These are phyloP conservation scores for Idaea straminata DNA, from an alignment of 2,888 invertebrate genomes.

Conservation along the genomic window DNA sequence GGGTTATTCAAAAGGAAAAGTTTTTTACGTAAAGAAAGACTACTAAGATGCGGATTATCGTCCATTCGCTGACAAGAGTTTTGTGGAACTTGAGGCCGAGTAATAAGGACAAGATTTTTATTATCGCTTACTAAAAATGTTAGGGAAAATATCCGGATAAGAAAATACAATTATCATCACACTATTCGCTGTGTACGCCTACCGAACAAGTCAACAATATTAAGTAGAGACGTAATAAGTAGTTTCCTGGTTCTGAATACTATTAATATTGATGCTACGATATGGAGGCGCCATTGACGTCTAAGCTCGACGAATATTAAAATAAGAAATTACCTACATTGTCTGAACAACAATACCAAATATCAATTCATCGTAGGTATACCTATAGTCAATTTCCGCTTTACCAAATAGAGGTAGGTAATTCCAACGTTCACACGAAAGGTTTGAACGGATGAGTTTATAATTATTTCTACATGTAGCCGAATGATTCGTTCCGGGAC, in stretches of 20 bases:
- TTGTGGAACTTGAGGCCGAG: slow-evolving; percentile 59
- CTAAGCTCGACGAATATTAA: background rate
- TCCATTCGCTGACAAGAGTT: slow-evolving; percentile 69
- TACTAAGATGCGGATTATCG: slow-evolving; percentile 71
- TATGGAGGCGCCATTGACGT: slow-evolving; percentile 18
- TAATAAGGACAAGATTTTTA: slow-evolving; percentile 60
- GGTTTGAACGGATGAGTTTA: slow-evolving; percentile 56
- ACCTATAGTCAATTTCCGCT: slow-evolving; percentile 48
- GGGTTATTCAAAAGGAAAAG: slow-evolving; percentile 71
- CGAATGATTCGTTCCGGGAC: slow-evolving; percentile 67
- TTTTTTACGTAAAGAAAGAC: slow-evolving; percentile 66
- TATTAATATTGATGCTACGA: slow-evolving; percentile 26
- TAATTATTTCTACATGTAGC: slow-evolving; percentile 74
- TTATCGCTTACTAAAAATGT: slow-evolving; percentile 52
- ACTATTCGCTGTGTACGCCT: slow-evolving; percentile 32
- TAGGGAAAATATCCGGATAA: slow-evolving; percentile 42
- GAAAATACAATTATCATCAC: slow-evolving; percentile 51
- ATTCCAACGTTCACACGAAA: slow-evolving; percentile 53
- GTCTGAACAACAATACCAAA: slow-evolving; percentile 13
- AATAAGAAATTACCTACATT: slow-evolving; percentile 6
- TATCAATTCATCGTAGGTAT: slow-evolving; percentile 12
- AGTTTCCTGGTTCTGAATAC: slow-evolving; percentile 32
- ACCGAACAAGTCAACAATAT: slow-evolving; percentile 38
- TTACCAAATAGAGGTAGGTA: slow-evolving; percentile 28
- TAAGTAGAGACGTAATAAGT: slow-evolving; percentile 36